Evolutionary conservation across 2,888 invertebrate genomes (phyloP).

Genomic region (Plagiodera versicolora): DNA sequence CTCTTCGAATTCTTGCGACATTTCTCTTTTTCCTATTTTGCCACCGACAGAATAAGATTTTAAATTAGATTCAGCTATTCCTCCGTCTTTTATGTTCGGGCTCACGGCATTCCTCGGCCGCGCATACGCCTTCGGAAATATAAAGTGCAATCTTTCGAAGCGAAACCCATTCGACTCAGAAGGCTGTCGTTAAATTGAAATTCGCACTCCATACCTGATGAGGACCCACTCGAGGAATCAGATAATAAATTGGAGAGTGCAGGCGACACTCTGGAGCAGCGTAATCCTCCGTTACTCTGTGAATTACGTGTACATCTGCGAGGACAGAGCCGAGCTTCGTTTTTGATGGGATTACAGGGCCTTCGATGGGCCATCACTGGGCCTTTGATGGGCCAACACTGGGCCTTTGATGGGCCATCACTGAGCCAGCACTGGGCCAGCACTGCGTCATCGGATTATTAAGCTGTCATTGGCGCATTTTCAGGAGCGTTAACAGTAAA

Average conservation of each 20-base stretch:
- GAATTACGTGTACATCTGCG: too few species aligned
- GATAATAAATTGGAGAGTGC: background rate
- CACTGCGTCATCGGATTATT: too few species aligned
- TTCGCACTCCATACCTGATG: background rate
- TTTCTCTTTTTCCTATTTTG: background rate
- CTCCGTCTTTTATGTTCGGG: background rate
- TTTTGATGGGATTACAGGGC: too few species aligned
- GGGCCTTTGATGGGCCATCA: too few species aligned
- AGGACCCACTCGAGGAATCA: background rate
- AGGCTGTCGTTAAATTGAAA: background rate
- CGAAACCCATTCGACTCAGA: background rate
- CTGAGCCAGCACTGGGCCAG: too few species aligned
- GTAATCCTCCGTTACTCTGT: too few species aligned
- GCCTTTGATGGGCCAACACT: too few species aligned
- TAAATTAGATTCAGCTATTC: slow-evolving; percentile 1
- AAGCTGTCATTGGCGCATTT: too few species aligned
- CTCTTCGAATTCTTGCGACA: background rate
- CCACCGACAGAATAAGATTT: background rate
- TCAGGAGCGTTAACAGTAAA: too few species aligned
- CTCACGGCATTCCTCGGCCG: background rate
- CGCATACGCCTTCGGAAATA: background rate
- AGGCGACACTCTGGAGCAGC: background rate
- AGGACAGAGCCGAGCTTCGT: too few species aligned
- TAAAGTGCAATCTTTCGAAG: background rate
- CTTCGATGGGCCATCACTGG: too few species aligned